These are phyloP conservation scores for Gymnodraco acuticeps DNA, from an alignment of 2,797 vertebrate species.

Conservation along the genomic window DNA sequence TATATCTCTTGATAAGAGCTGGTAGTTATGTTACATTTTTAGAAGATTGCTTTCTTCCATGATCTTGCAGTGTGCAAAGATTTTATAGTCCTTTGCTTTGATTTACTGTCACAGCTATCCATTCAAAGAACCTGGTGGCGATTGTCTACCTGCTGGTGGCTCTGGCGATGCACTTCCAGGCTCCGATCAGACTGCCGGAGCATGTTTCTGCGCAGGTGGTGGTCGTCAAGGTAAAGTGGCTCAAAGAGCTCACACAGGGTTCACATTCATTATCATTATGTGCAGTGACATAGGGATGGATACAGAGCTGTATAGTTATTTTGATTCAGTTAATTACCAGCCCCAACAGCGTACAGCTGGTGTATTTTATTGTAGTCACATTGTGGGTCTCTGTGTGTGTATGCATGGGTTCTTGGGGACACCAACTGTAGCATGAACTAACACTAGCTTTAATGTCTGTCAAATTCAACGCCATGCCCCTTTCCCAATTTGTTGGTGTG, in stretches of 20 bases:
- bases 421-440: too few species aligned
- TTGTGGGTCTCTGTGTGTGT: too few species aligned
- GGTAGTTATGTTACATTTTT: conserved; percentile 9
- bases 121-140: conserved; percentile 94
- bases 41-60: not conserved
- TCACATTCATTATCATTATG: not conserved
- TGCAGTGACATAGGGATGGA: not conserved
- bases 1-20: not conserved
- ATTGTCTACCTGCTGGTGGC: conserved; percentile 94
- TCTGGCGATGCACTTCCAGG: conserved; percentile 93
- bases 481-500: too few species aligned
- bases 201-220: conserved; percentile 94
- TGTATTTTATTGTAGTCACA: too few species aligned
- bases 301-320: not conserved
- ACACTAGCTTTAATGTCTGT: too few species aligned
- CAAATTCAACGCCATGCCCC: too few species aligned
- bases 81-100: conserved; percentile 7
- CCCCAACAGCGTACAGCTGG: too few species aligned
- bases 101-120: conserved; percentile 85
- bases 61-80: not conserved
- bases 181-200: conserved; percentile 93
- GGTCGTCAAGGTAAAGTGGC: conserved; percentile 89
- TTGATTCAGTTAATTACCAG: not conserved
- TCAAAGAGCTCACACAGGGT: not conserved
- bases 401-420: too few species aligned